Evolutionary conservation across 2,888 invertebrate species (phyloP), one percentile per base, ranked within the genome.

Genomic region (Anarsia innoxiella): DNA sequence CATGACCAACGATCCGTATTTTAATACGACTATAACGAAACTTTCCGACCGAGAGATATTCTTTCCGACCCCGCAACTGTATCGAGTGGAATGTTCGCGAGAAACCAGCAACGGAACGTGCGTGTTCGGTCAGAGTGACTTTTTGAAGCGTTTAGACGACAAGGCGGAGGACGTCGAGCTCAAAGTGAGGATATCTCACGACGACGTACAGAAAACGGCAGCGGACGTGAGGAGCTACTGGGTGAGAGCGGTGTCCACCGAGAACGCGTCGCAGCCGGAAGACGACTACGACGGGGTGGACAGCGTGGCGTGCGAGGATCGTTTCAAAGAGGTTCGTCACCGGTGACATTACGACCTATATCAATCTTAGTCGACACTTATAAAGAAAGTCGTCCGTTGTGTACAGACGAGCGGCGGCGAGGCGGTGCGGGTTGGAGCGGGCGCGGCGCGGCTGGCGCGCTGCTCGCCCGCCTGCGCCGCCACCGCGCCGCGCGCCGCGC

Each of bases 391-490:
- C n/a, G n/a, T n/a, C n/a, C n/a, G n/a, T n/a, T n/a, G n/a, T n/a
- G n/a, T n/a, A n/a, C n/a, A n/a, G n/a, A n/a, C n/a, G n/a, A n/a
- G n/a, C n/a, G n/a, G n/a, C n/a, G n/a, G 19, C 19, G 4, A 19
- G 35, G 12, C 29, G 56, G 59, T 50, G 35, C 61, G 59, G 19
- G 67, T 75, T 19, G 56, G 56, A 39, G 70, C 83, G 34, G 65
- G 67, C 37, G 63, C 64, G 13, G 71, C 66, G 1, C 51, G 56
- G 27, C 51, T 89, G 39, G 66, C 78, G 2, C 71, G 76, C 31
- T 91, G 91, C 55, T 60, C 75, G 1, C 80, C 88, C 23, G 86
- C 86, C 31, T 92, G 91, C 60, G 72, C 91, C 10, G 79, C 87
- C 0, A 86, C 88, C 0, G 82, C 83, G 3, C 86, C 88, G 0